Evolutionary conservation across 1,140 invertebrate genomes (phyloP).

Genomic region (Dreissena rostriformis): DNA sequence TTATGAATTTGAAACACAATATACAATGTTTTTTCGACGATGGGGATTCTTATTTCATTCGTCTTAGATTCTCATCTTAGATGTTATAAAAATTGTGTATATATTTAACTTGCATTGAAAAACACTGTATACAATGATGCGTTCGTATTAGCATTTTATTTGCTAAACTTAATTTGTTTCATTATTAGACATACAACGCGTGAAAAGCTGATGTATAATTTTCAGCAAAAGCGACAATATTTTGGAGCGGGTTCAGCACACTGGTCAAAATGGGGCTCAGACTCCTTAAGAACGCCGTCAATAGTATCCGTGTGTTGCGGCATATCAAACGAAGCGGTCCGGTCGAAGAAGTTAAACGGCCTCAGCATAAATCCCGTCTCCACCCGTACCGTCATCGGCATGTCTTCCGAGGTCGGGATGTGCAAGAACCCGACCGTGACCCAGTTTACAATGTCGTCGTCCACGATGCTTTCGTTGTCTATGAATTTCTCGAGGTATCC

Average conservation of each 20-base stretch:
- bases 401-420: constrained; percentile 54
- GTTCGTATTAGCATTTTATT: no score
- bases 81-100: no score
- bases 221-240: not conserved
- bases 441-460: constrained; percentile 57
- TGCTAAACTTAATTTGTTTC: no score
- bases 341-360: constrained; percentile 59
- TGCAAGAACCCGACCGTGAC: constrained; percentile 55
- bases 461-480: constrained; percentile 44
- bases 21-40: no score
- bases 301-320: constrained; percentile 39
- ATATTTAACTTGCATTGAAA: no score
- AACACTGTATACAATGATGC: no score
- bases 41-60: no score
- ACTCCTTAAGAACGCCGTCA: constrained; percentile 15
- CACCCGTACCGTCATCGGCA: constrained; percentile 54
- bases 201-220: no score
- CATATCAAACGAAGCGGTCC: constrained; percentile 51
- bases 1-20: no score
- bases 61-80: no score
- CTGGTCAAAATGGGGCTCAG: constrained; percentile 28
- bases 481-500: constrained; percentile 35
- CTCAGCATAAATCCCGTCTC: constrained; percentile 52
- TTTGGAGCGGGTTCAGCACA: constrained; percentile 31
- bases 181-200: no score